phyloP scores from a whole-genome alignment of 2,113 vertebrate species.

The Tinamus guttatus region DNA sequence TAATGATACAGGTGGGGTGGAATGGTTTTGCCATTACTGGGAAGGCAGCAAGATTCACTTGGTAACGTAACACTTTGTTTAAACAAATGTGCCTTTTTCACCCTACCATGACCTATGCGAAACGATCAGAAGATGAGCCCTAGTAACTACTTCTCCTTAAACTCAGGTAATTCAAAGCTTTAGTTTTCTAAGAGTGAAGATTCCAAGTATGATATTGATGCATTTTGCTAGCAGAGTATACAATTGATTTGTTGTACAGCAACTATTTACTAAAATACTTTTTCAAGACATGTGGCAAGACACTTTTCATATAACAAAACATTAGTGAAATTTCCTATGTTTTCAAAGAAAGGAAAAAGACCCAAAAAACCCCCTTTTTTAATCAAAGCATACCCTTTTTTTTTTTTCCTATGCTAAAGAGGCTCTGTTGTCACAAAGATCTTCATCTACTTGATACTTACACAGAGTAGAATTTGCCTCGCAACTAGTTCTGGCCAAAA shows the following conservation, averaged over 20 bases:
- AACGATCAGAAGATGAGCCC: not conserved
- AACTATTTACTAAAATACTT: not conserved
- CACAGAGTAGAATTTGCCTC: not conserved
- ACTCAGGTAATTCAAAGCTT: not conserved
- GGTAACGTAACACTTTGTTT: not conserved
- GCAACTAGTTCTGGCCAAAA: not conserved
- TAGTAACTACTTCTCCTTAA: not conserved
- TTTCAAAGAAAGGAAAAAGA: not conserved
- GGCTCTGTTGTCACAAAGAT: not conserved
- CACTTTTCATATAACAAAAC: not conserved
- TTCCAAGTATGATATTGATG: not conserved
- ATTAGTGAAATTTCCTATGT: not conserved
- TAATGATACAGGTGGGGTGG: not conserved
- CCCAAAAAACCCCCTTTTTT: not conserved
- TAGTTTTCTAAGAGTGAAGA: not conserved
- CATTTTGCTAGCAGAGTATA: not conserved
- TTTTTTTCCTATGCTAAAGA: not conserved
- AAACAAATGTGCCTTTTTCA: not conserved
- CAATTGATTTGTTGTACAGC: not conserved
- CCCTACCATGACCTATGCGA: not conserved
- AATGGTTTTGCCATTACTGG: not conserved
- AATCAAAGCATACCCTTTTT: accelerated
- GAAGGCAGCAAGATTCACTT: not conserved
- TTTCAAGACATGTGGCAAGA: not conserved
- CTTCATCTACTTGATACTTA: not conserved